These are phyloP conservation scores for Lomographa bimaculata DNA, from an alignment of 2,888 invertebrate genomes.

Conservation along the genomic window DNA sequence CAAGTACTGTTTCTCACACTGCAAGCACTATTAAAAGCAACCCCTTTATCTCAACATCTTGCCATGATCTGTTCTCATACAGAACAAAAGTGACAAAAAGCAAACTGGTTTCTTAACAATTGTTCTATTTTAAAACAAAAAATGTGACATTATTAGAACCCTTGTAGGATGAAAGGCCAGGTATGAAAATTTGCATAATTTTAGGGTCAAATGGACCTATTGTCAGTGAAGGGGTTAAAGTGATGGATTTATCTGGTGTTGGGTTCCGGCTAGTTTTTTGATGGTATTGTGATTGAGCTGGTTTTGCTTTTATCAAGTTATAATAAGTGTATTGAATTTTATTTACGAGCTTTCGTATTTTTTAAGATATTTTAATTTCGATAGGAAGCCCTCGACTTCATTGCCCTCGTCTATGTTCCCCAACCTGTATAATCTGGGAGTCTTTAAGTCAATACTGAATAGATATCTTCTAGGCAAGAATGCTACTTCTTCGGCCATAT, in stretches of 20 bases:
- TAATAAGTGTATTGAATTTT: too few relatives aligned
- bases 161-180: slow-evolving; percentile 39
- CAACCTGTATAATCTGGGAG: too few relatives aligned
- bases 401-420: too few relatives aligned
- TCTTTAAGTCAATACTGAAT: too few relatives aligned
- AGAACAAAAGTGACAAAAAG: slow-evolving; percentile 42
- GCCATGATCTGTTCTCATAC: slow-evolving; percentile 51
- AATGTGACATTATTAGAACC: slow-evolving; percentile 53
- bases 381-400: too few relatives aligned
- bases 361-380: too few relatives aligned
- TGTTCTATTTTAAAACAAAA: slow-evolving; percentile 44
- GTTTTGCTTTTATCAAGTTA: too few relatives aligned
- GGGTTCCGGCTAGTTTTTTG: slow-evolving; percentile 31
- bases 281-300: slow-evolving; percentile 3
- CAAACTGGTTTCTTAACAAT: slow-evolving; percentile 27
- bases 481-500: too few relatives aligned
- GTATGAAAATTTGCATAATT: slow-evolving; percentile 57
- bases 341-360: too few relatives aligned
- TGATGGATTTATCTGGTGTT: slow-evolving; percentile 42
- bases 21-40: slow-evolving; percentile 34
- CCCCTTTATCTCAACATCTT: slow-evolving; percentile 48
- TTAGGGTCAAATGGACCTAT: slow-evolving; percentile 50
- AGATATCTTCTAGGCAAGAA: too few relatives aligned
- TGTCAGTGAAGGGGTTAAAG: slow-evolving; percentile 43
- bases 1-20: slow-evolving; percentile 30